Evolutionary conservation across 2,113 vertebrate species (phyloP).

Genomic region (Daubentonia madagascariensis): DNA sequence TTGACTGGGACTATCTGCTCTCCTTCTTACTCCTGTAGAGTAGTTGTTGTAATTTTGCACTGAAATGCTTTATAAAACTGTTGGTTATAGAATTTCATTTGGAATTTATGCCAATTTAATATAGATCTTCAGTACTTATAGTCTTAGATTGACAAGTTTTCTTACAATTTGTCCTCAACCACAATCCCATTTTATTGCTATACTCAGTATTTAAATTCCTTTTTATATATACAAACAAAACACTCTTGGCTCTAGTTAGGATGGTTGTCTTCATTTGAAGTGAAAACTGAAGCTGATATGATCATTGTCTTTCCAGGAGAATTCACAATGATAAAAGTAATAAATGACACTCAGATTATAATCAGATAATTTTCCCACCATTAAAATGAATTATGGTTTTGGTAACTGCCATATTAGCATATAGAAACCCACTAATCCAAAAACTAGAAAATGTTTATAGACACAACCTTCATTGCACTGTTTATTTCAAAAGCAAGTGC

Average conservation of each 20-base stretch:
- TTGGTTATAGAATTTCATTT: slow-evolving; percentile 16
- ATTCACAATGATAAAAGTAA: slow-evolving; percentile 41
- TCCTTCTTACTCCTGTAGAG: not conserved
- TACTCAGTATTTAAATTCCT: slow-evolving; percentile 30
- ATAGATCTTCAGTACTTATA: not conserved
- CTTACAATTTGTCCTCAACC: not conserved
- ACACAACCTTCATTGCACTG: not conserved
- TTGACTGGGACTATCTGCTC: not conserved
- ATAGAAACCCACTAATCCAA: slow-evolving; percentile 27
- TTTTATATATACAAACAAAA: slow-evolving; percentile 5
- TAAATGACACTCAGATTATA: not conserved
- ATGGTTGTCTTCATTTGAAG: slow-evolving; percentile 18
- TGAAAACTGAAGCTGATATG: slow-evolving; percentile 5
- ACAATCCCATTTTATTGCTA: not conserved
- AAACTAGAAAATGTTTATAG: slow-evolving; percentile 14
- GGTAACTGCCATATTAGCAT: not conserved
- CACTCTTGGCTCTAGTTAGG: not conserved
- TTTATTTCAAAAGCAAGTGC: slow-evolving; percentile 10
- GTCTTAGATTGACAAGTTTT: not conserved
- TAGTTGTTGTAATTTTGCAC: not conserved
- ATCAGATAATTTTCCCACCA: not conserved
- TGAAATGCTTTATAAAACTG: slow-evolving; percentile 34
- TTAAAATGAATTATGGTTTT: slow-evolving; percentile 49
- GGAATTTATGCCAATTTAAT: not conserved
- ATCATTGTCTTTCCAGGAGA: slow-evolving; percentile 52